These are phyloP conservation scores for Sarotherodon lohbergeri DNA, from an alignment of 2,113 vertebrate species.

Conservation along the genomic window DNA sequence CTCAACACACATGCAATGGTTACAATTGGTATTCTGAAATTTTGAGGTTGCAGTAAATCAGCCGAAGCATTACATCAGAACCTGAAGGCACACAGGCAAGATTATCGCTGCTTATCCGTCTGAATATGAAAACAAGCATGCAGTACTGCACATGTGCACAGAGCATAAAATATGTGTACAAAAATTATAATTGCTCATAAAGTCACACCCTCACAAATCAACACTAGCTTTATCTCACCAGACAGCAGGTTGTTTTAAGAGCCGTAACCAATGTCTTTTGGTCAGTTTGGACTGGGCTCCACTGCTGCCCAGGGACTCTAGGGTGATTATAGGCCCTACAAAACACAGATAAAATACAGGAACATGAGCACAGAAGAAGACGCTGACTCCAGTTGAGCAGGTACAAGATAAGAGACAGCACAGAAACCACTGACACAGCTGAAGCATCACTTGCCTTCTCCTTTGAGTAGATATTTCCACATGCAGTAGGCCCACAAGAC, in stretches of 20 bases:
- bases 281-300: slow-evolving; percentile 72
- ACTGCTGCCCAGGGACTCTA: slow-evolving; percentile 75
- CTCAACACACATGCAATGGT: background rate
- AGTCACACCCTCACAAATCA: background rate
- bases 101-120: background rate
- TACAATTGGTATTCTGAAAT: background rate
- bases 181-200: background rate
- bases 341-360: background rate
- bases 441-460: slow-evolving; percentile 73
- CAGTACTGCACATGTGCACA: background rate
- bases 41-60: background rate
- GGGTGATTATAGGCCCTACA: slow-evolving; percentile 80
- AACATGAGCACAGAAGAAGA: background rate
- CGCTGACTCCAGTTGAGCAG: background rate
- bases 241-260: slow-evolving; percentile 85
- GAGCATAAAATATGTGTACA: background rate
- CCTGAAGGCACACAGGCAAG: background rate
- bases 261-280: slow-evolving; percentile 84
- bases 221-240: slow-evolving; percentile 77
- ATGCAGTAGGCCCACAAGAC: slow-evolving; percentile 89
- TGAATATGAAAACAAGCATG: background rate
- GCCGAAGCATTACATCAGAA: background rate
- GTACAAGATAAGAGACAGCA: background rate
- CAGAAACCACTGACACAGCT: background rate
- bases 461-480: slow-evolving; percentile 85